Conservation (phyloP, 2,888 invertebrate species). For the Leptopterna dolabrata region DNA sequence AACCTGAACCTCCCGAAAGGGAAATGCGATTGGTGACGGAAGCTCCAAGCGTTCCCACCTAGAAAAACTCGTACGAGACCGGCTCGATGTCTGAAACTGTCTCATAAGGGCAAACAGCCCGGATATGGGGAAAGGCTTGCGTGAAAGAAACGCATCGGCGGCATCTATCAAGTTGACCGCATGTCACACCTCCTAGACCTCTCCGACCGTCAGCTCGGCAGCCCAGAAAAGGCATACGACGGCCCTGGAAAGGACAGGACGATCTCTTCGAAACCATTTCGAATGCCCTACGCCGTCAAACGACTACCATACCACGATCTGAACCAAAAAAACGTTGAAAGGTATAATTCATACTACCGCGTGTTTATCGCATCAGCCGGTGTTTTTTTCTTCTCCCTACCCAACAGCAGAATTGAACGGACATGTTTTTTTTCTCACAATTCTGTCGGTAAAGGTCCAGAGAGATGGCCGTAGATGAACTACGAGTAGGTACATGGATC, state of each 20-base stretch:
- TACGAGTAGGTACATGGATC: neutral
- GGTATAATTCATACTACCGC: conserved; percentile 8
- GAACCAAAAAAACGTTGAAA: neutral
- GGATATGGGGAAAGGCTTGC: neutral
- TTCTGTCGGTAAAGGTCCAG: neutral
- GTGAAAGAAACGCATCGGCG: neutral
- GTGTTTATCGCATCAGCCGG: neutral
- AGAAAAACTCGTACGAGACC: neutral
- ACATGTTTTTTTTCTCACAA: neutral
- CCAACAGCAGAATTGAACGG: neutral
- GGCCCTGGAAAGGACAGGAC: neutral
- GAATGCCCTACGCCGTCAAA: neutral
- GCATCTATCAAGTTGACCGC: conserved; percentile 23
- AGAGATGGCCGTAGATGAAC: neutral
- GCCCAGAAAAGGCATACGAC: neutral
- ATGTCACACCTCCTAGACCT: conserved; percentile 21
- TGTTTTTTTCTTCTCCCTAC: neutral
- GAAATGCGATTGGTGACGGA: neutral
- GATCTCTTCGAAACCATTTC: conserved; percentile 20
- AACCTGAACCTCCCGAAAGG: neutral
- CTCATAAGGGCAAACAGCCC: neutral
- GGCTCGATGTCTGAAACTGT: neutral
- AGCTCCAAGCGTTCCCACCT: neutral
- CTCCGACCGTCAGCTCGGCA: neutral
- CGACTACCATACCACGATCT: neutral